Evolutionary conservation across 2,113 vertebrate species (phyloP), one percentile per base, ranked within the genome.

Genomic region (Gavialis gangeticus): DNA sequence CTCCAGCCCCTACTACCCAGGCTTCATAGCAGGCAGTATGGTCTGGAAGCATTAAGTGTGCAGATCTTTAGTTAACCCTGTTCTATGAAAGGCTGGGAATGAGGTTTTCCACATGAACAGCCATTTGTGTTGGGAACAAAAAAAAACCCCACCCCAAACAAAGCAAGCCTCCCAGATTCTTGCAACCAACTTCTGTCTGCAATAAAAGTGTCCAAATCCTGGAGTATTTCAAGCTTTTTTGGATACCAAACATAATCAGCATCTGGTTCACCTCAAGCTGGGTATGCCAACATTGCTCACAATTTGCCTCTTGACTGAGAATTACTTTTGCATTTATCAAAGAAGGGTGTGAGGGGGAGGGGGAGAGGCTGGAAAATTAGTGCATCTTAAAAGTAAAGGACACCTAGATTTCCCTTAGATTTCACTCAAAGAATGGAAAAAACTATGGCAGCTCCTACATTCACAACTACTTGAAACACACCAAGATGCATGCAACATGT

Each of bases 381-480:
- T 94, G 92, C 89, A 92, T 89, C 91, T 95, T 90, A 96, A 97
- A 98, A 97, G 46, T 16, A 93, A 94, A 88, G 87, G 88, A 89
- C 85, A 84, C 82, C 90, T 94, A 93, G 93, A 75, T 93, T 91
- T 93, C 90, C 94, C 93, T 92, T 81, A 91, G 56, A 78, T 78
- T 96, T 96, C 93, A 95, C 87, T 93, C 85, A 95, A 79, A 96
- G 93, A 91, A 78, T 0, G 85, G 79, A 54, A 84, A 96, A 95
- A 97, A 87, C 89, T 95, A 96, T 17, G 93, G 94, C 93, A 91
- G 90, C 92, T 97, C 93, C 92, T 97, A 97, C 83, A 83, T 69
- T 79, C 95, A 96, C 76, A 76, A 97, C 75, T 90, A 94, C 89
- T 93, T 80, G 85, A 95, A 96, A 95, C 94, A 97, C 90, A 94